These are phyloP conservation scores for Phragmatobia fuliginosa DNA, from an alignment of 2,888 invertebrate species.

Conservation along the genomic window DNA sequence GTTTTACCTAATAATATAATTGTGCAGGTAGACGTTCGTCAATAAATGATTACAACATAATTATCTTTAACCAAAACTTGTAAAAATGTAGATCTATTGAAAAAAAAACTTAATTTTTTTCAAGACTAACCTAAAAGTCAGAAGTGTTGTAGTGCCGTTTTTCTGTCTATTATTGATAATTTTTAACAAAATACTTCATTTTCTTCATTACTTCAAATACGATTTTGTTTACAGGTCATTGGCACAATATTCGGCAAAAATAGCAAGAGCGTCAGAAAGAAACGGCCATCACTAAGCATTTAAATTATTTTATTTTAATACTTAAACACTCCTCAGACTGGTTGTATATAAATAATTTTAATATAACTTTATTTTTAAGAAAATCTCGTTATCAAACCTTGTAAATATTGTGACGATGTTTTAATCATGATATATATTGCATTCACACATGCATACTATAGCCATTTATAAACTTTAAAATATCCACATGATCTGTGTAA, in stretches of 20 bases:
- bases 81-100: too few species aligned
- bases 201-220: conserved; percentile 8
- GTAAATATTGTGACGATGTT: conserved; percentile 23
- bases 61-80: neutral
- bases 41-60: neutral
- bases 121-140: too few species aligned
- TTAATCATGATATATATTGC: conserved; percentile 16
- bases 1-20: neutral
- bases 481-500: conserved; percentile 38
- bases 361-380: conserved; percentile 37
- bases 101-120: too few species aligned
- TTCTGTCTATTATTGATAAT: too few species aligned
- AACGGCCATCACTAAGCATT: conserved; percentile 92
- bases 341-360: conserved; percentile 62
- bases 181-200: neutral
- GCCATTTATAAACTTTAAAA: conserved; percentile 34
- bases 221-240: conserved; percentile 81
- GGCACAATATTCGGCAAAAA: conserved; percentile 93
- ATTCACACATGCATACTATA: conserved; percentile 16
- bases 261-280: conserved; percentile 91
- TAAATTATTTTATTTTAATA: conserved; percentile 70
- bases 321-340: conserved; percentile 72
- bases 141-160: too few species aligned
- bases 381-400: conserved; percentile 19
- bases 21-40: neutral